phyloP scores from a whole-genome alignment of 2,797 vertebrate species.

The Fratercula arctica region DNA sequence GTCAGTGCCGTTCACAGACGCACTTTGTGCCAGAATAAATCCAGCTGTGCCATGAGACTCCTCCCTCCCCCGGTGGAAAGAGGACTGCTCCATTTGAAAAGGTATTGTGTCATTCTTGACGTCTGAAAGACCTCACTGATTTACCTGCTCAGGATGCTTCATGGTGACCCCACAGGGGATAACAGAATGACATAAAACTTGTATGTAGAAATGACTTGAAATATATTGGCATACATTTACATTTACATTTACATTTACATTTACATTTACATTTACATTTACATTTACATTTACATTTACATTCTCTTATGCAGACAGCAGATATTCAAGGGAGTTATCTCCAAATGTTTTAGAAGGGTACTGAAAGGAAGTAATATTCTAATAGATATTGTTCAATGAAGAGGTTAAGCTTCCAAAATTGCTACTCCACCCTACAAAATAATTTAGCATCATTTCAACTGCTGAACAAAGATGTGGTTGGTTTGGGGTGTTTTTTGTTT shows the following conservation, averaged over 20 bases:
- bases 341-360: neutral
- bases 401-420: neutral
- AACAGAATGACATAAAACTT: neutral
- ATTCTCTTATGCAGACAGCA: neutral
- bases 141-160: neutral
- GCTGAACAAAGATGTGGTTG: neutral
- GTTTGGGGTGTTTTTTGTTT: neutral
- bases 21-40: neutral
- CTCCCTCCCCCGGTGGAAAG: neutral
- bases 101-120: neutral
- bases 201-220: neutral
- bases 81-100: neutral
- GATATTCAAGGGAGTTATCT: neutral
- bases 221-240: neutral
- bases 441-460: neutral
- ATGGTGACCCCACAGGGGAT: neutral
- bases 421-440: neutral
- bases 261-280: neutral
- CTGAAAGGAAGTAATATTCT: neutral
- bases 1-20: neutral
- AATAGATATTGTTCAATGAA: neutral
- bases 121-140: neutral
- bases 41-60: neutral
- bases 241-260: neutral
- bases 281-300: neutral